Evolutionary conservation across 1,140 invertebrate species (phyloP), one percentile per base, ranked within the genome.

Genomic region (Orius laevigatus): DNA sequence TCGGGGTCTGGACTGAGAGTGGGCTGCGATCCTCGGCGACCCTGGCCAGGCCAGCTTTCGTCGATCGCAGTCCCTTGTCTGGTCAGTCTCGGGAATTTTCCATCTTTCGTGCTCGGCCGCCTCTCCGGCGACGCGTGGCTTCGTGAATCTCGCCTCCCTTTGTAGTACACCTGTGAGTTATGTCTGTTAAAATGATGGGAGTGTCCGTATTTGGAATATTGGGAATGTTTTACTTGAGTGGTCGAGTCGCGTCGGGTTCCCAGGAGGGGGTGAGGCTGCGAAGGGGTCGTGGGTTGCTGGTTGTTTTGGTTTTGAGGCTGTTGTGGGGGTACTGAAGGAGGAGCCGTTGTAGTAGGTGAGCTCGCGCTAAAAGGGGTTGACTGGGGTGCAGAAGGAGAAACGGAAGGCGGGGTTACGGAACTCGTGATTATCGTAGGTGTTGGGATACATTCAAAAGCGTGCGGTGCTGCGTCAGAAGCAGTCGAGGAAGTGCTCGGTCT

Each of bases 41-140:
- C 73, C 14, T 80, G 78, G 20, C 80, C 81, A 47, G 82, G 66
- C 40, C 66, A 73, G 46, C 77, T 79, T 63, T 91, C 87, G 63
- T 91, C 87, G 62, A 86, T 85, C 36, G 86, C 81, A 4, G 86
- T 88, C 8, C 83, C 81, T 67, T 91, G 87, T 35, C 87, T 69
- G 56, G 82, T 81, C 40, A 90, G 65, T 43, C 84, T 70, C 44
- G 81, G 76, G 36, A 78, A 63, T 58, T 82, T 76, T 1, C 50
- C 52, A 25, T 55, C 53, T 18, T 57, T 58, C 16, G 51, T 53
- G 42, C 46, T 60, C 4, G 55, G 41, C 11, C 61, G 41, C 33
- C 62, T 34, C 53, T 68, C 67, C 6, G 66, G 67, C 0, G 65
- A 66, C 8, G 72, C 74, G n/a, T 72, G 64, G 10, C 72, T 69